Conservation (phyloP, 2,113 vertebrate genomes). For the Rhinolophus ferrumequinum region DNA sequence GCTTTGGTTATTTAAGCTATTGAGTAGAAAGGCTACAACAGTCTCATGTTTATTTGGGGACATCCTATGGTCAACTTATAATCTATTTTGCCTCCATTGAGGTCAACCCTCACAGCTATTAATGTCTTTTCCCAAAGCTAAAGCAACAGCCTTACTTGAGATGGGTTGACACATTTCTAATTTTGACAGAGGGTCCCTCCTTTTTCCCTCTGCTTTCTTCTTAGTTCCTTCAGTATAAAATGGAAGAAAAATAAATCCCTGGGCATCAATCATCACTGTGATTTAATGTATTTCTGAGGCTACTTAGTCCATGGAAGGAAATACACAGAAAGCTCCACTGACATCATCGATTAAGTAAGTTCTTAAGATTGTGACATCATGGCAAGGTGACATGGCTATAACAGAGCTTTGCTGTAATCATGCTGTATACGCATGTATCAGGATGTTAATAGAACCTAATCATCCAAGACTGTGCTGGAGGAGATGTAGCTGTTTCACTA, state of each 20-base stretch:
- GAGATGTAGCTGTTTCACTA: neutral
- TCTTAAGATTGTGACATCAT: neutral
- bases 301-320: neutral
- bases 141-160: neutral
- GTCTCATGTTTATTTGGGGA: neutral
- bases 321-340: neutral
- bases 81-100: neutral
- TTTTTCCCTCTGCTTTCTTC: neutral
- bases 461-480: neutral
- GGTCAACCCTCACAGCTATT: neutral
- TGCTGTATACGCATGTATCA: fast-evolving
- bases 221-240: neutral
- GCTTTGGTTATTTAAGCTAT: neutral
- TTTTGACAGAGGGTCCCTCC: neutral
- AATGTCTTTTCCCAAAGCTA: neutral
- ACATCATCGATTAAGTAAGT: neutral
- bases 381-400: neutral
- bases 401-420: neutral
- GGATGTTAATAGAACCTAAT: neutral
- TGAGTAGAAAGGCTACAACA: neutral
- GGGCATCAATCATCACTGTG: neutral
- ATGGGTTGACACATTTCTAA: neutral
- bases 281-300: neutral
- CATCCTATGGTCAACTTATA: neutral
- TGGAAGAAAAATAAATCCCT: neutral